These are phyloP conservation scores for Halisarca cf. caerulea DNA, from an alignment of 37 sponge, comb jelly and placozoan genomes.

Conservation along the genomic window DNA sequence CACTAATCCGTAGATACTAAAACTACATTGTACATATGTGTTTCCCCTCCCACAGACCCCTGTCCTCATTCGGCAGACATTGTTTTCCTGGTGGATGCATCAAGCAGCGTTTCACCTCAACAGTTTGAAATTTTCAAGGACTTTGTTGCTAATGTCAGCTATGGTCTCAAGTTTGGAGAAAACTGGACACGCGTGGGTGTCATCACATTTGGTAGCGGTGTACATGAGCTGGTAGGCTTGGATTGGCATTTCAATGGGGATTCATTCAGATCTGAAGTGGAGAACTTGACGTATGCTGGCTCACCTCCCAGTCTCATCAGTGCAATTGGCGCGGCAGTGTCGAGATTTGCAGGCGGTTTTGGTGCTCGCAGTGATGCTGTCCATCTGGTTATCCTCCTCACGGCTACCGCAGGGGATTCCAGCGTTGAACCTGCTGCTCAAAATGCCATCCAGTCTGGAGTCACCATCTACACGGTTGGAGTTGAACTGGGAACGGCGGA, in stretches of 20 bases:
- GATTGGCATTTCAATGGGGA: not conserved
- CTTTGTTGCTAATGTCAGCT: not conserved
- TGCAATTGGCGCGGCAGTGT: not conserved
- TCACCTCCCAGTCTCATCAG: not conserved
- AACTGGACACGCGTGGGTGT: slow-evolving; percentile 2
- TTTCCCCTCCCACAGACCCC: slow-evolving; percentile 1
- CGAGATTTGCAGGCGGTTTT: not conserved
- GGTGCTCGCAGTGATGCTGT: not conserved
- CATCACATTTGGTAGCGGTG: not conserved
- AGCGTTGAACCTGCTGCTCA: not conserved
- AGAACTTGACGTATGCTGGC: not conserved
- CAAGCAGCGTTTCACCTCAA: not conserved
- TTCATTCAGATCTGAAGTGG: not conserved
- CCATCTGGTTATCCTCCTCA: slow-evolving; percentile 5
- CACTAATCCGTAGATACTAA: not conserved
- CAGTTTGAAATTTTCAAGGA: slow-evolving; percentile 6
- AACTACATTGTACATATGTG: too few species aligned
- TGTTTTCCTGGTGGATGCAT: slow-evolving; percentile 17
- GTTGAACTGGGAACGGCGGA: not conserved
- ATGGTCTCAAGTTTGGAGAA: not conserved
- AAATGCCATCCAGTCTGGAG: not conserved
- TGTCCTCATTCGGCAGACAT: slow-evolving; percentile 6
- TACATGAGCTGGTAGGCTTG: not conserved
- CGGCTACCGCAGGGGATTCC: not conserved
- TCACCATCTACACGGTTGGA: not conserved